These are phyloP conservation scores for Trididemnum miniatum DNA, from an alignment of 23 tunicate species.

Conservation along the genomic window DNA sequence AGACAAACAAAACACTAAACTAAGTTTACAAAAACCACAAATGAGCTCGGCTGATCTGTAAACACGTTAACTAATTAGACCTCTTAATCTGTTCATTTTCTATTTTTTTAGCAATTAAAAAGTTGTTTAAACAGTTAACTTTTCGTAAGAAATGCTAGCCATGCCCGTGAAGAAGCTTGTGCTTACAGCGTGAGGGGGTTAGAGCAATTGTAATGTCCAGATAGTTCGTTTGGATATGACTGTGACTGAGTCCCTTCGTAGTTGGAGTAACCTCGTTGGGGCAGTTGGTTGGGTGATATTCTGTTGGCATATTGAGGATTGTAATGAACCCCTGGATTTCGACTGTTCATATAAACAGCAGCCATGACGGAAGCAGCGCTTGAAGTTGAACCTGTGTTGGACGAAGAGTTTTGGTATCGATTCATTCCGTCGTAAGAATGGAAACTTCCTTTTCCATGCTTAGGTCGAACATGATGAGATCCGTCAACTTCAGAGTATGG, in stretches of 20 bases:
- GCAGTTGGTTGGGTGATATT: background rate
- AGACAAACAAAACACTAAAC: too few relatives aligned
- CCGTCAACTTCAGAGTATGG: background rate
- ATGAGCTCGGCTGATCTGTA: too few relatives aligned
- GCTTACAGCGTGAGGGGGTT: background rate
- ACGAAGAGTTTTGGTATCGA: background rate
- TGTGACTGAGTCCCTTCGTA: background rate
- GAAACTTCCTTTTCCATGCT: constrained; percentile 28
- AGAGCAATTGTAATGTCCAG: background rate
- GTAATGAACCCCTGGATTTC: constrained; percentile 23
- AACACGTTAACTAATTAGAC: too few relatives aligned
- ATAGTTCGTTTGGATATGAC: background rate
- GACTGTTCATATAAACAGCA: constrained; percentile 41
- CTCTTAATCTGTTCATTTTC: too few relatives aligned
- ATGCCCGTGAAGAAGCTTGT: too few relatives aligned
- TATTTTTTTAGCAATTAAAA: too few relatives aligned
- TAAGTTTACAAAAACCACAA: too few relatives aligned
- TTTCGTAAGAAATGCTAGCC: too few relatives aligned
- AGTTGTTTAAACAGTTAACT: too few relatives aligned
- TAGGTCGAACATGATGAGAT: constrained; percentile 23
- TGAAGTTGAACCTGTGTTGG: background rate
- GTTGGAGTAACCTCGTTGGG: background rate
- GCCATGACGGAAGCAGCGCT: constrained; percentile 30
- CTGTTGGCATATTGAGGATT: background rate
- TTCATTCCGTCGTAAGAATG: constrained; percentile 18